phyloP scores from a whole-genome alignment of 2,797 vertebrate genomes.

The Enteromius fasciolatus region DNA sequence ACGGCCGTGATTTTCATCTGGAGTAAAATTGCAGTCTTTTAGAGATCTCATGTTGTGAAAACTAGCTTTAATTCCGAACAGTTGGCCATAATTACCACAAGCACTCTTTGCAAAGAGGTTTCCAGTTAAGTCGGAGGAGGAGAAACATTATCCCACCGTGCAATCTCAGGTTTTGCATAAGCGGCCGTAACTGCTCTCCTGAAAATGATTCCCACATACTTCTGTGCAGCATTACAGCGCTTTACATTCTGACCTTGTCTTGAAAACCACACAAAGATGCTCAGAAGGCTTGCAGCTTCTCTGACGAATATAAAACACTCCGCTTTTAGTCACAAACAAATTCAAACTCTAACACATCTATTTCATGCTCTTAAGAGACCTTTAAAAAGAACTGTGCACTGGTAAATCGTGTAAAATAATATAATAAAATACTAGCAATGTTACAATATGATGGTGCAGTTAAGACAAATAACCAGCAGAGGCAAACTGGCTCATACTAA shows the following conservation, averaged over 20 bases:
- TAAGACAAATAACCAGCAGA: neutral
- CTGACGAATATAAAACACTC: neutral
- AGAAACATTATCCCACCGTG: conserved; percentile 45
- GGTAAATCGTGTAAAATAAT: neutral
- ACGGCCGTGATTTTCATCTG: conserved; percentile 37
- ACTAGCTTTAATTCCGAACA: conserved; percentile 55
- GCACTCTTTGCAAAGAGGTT: conserved; percentile 40
- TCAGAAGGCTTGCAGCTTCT: conserved; percentile 1
- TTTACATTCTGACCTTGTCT: conserved; percentile 21
- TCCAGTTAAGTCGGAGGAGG: conserved; percentile 48
- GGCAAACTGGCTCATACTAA: neutral
- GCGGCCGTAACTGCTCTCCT: conserved; percentile 24
- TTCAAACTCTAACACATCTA: neutral
- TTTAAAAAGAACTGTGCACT: neutral
- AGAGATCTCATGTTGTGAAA: conserved; percentile 56
- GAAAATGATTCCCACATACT: conserved; percentile 31
- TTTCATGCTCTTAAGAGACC: neutral
- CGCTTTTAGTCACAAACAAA: neutral
- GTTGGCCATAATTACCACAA: conserved; percentile 50
- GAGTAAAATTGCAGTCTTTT: conserved; percentile 50
- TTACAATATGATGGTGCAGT: neutral
- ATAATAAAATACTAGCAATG: neutral
- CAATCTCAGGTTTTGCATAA: conserved; percentile 40
- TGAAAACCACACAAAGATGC: conserved; percentile 6
- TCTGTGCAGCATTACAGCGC: conserved; percentile 11